phyloP scores from a whole-genome alignment of 2,888 invertebrate species.

The Microdon myrmicae region DNA sequence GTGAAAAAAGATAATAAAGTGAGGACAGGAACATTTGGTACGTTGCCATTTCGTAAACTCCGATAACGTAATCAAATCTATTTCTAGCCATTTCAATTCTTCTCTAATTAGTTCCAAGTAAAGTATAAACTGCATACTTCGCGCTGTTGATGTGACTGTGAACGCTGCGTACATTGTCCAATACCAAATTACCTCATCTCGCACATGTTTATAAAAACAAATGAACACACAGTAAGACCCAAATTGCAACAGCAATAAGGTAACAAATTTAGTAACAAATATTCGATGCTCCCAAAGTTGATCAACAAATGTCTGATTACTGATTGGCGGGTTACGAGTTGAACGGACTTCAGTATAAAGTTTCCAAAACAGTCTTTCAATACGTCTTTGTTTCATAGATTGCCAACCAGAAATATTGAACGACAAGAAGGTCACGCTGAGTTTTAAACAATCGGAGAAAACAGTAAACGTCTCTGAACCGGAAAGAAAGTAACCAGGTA shows the following conservation, averaged over 20 bases:
- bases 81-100: constrained; percentile 55
- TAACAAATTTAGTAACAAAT: constrained; percentile 8
- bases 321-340: not conserved
- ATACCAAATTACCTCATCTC: constrained; percentile 54
- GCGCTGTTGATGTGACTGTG: constrained; percentile 51
- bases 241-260: too few relatives aligned
- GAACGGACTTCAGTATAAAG: constrained; percentile 4
- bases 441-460: constrained; percentile 58
- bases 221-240: not conserved
- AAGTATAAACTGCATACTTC: constrained; percentile 58
- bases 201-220: not conserved
- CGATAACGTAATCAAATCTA: constrained; percentile 56
- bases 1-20: constrained; percentile 57
- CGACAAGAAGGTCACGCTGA: constrained; percentile 53
- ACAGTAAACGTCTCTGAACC: constrained; percentile 54
- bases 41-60: constrained; percentile 58
- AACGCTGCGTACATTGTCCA: constrained; percentile 58
- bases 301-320: not conserved
- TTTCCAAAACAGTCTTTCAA: constrained; percentile 36
- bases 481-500: constrained; percentile 54
- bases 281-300: constrained; percentile 11
- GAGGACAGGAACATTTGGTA: constrained; percentile 49
- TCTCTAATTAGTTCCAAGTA: constrained; percentile 58
- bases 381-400: constrained; percentile 4
- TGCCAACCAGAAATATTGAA: constrained; percentile 34